Percentiles rank a stretch among this genome's conserved stretches.
Evolutionary conservation across 2,888 invertebrate species (phyloP).

Genomic region (Cosmorhoe ocellata): DNA sequence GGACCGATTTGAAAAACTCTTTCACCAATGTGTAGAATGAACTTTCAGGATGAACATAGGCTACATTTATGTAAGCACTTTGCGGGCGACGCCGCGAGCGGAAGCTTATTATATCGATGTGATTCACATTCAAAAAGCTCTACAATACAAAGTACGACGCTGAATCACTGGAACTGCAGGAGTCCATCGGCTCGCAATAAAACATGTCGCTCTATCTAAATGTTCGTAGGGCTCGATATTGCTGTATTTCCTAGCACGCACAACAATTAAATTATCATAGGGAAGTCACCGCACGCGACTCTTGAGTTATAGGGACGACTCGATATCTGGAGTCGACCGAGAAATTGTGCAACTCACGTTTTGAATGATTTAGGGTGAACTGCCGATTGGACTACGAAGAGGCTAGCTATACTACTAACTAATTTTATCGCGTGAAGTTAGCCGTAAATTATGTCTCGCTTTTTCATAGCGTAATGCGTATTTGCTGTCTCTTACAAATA

Average conservation of each 20-base stretch:
- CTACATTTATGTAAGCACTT: too few relatives aligned
- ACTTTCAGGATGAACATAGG: too few relatives aligned
- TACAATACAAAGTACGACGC: slow-evolving; percentile 11
- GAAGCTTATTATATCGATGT: too few relatives aligned
- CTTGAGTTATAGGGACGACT: slow-evolving; percentile 65
- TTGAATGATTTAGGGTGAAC: slow-evolving; percentile 12
- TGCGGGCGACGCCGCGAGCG: too few relatives aligned
- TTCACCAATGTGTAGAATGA: too few relatives aligned
- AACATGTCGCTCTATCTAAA: slow-evolving; percentile 37
- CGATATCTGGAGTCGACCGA: slow-evolving; percentile 19
- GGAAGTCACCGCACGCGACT: slow-evolving; percentile 76
- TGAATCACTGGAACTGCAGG: slow-evolving; percentile 22
- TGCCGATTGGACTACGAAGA: background rate
- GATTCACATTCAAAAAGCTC: slow-evolving; percentile 9
- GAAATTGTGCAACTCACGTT: slow-evolving; percentile 36
- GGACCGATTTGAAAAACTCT: too few relatives aligned
- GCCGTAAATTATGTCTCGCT: too few relatives aligned
- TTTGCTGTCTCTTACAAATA: too few relatives aligned
- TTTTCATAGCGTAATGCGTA: too few relatives aligned
- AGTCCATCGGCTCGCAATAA: slow-evolving; percentile 24
- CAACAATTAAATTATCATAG: slow-evolving; percentile 81
- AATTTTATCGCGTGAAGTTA: too few relatives aligned
- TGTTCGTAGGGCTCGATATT: slow-evolving; percentile 33
- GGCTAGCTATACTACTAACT: too few relatives aligned
- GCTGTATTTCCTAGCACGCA: slow-evolving; percentile 66